Conservation (phyloP, 2,888 invertebrate species). For the Dione vanillae region DNA sequence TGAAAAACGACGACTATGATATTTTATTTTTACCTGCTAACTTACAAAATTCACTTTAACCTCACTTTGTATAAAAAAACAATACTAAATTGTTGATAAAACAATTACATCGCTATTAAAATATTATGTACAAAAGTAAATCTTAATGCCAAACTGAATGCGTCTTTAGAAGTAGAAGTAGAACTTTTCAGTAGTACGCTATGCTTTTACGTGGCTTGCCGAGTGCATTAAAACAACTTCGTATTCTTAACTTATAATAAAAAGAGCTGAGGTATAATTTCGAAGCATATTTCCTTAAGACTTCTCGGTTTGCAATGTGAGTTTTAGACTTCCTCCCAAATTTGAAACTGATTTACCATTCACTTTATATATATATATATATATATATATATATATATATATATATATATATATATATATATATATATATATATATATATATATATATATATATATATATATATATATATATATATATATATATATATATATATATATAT, state of each 20-base stretch:
- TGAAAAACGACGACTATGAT: too few species aligned
- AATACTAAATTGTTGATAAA: too few species aligned
- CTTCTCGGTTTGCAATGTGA: conserved; percentile 56
- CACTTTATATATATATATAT: conserved; percentile 66
- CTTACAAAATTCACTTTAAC: too few species aligned
- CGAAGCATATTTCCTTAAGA: conserved; percentile 56
- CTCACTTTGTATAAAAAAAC: too few species aligned
- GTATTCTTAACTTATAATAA: conserved; percentile 40
- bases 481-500: too few species aligned
- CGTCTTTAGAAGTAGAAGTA: conserved; percentile 31
- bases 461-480: too few species aligned
- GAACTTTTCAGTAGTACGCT: conserved; percentile 22
- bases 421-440: too few species aligned
- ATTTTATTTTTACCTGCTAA: too few species aligned
- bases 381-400: too few species aligned
- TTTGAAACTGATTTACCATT: conserved; percentile 72
- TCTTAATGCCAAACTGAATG: conserved; percentile 40
- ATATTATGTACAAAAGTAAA: conserved; percentile 54
- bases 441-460: too few species aligned
- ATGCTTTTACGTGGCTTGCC: conserved; percentile 39
- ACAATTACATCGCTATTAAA: conserved; percentile 20
- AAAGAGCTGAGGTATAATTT: conserved; percentile 37
- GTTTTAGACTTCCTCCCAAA: conserved; percentile 67
- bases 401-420: too few species aligned
- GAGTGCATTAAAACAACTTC: conserved; percentile 45